Conservation (phyloP, 30 jellyfish, hydroid and myxozoan species). For the Mastigias papua region DNA sequence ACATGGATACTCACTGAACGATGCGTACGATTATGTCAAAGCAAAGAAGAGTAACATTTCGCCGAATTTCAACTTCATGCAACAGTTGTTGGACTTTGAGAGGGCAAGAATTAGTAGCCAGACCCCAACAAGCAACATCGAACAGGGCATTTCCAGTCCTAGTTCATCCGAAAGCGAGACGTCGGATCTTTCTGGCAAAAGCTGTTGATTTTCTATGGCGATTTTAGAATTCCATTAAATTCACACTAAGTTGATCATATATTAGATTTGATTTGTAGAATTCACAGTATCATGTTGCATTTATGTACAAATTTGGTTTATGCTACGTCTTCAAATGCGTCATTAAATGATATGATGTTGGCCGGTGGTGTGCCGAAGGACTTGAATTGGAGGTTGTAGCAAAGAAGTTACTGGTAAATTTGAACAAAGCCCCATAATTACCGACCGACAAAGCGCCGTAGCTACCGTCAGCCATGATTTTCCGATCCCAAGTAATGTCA, state of each 20-base stretch:
- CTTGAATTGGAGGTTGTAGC: too few species aligned
- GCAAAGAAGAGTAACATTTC: slow-evolving; percentile 93
- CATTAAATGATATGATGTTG: too few species aligned
- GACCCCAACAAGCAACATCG: slow-evolving; percentile 73
- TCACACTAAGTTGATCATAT: neutral
- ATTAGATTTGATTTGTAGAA: neutral
- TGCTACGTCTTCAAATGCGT: too few species aligned
- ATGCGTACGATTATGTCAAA: slow-evolving; percentile 95
- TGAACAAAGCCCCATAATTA: too few species aligned
- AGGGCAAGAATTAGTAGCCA: slow-evolving; percentile 62
- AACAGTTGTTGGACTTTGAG: slow-evolving; percentile 96
- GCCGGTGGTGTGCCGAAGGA: too few species aligned
- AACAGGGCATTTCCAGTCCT: slow-evolving; percentile 63
- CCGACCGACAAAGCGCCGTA: too few species aligned
- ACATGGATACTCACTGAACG: slow-evolving; percentile 86
- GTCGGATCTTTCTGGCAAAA: slow-evolving; percentile 44
- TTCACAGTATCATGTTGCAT: neutral
- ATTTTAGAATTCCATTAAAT: neutral
- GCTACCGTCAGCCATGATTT: too few species aligned
- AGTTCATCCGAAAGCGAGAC: slow-evolving; percentile 56
- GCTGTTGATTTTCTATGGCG: slow-evolving; percentile 6
- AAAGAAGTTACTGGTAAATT: too few species aligned
- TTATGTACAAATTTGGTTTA: neutral
- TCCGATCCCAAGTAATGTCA: too few species aligned
- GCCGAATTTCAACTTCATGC: slow-evolving; percentile 97